Percentiles rank a stretch among this genome's conserved stretches.
phyloP scores from a whole-genome alignment of 2,888 invertebrate genomes.

The Rugalucina vietnamica region DNA sequence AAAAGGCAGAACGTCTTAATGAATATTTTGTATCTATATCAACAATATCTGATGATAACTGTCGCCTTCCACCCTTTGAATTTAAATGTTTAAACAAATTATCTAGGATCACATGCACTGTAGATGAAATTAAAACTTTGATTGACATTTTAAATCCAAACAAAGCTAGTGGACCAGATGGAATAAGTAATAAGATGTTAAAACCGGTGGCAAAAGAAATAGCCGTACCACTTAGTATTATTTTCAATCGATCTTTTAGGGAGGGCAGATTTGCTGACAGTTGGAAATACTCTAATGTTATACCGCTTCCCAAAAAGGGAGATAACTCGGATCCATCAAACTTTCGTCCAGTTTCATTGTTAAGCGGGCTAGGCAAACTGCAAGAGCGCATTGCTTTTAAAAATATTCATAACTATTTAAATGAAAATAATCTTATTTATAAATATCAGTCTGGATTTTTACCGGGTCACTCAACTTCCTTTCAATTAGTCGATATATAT shows the following conservation, averaged over 20 bases:
- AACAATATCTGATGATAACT: not conserved
- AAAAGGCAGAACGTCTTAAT: not conserved
- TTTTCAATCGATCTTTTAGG: too few relatives aligned
- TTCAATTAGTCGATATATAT: constrained; percentile 6
- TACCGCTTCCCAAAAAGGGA: not conserved
- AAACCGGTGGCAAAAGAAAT: not conserved
- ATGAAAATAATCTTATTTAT: constrained; percentile 12
- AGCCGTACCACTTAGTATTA: not conserved
- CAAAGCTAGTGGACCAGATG: constrained; percentile 16
- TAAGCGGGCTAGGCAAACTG: not conserved
- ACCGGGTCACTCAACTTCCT: not conserved
- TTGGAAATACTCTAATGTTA: not conserved
- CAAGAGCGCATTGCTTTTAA: not conserved
- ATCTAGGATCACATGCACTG: not conserved
- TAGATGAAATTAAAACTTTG: not conserved
- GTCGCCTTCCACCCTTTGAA: too few relatives aligned
- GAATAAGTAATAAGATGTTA: constrained; percentile 19
- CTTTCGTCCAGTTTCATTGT: not conserved
- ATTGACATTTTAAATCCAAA: not conserved
- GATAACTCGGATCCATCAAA: not conserved
- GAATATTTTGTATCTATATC: not conserved
- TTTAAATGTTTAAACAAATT: too few relatives aligned
- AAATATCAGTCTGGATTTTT: constrained; percentile 22
- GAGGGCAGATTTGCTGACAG: too few relatives aligned
- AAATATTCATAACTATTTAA: not conserved